These are phyloP conservation scores for Scytalopus superciliaris DNA, from an alignment of 2,113 vertebrate genomes.

Conservation along the genomic window DNA sequence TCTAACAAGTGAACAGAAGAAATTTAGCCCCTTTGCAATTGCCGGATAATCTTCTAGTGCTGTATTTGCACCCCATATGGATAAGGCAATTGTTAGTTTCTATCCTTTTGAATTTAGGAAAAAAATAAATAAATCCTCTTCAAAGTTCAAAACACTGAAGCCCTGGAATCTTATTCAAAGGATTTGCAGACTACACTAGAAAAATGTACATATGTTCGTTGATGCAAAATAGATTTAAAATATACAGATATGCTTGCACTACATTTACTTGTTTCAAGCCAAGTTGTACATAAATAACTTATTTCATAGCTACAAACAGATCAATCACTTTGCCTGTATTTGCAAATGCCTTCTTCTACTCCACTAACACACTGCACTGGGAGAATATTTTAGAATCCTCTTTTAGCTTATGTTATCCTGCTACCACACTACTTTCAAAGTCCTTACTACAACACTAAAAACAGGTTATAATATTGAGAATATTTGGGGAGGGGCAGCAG, in stretches of 20 bases:
- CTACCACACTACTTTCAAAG: background rate
- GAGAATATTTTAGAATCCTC: background rate
- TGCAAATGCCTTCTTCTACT: conserved; percentile 11
- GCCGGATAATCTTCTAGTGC: background rate
- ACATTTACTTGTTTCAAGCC: conserved; percentile 32
- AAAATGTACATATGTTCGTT: conserved; percentile 45
- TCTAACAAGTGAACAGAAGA: background rate
- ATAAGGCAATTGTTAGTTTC: background rate
- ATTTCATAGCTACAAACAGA: conserved; percentile 41
- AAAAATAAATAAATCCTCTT: background rate
- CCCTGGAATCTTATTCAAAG: background rate
- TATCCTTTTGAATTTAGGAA: background rate
- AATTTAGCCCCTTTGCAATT: background rate
- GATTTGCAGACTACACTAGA: background rate
- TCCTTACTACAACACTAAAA: background rate
- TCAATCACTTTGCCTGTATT: conserved; percentile 46
- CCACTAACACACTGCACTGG: background rate
- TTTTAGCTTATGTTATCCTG: background rate
- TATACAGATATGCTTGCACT: background rate
- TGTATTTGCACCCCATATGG: background rate
- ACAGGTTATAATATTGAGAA: background rate
- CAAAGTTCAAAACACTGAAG: background rate
- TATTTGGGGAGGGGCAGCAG: background rate
- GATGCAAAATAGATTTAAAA: conserved; percentile 55
- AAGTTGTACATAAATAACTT: conserved; percentile 39